Evolutionary conservation across 1,140 invertebrate species (phyloP), one percentile per base, ranked within the genome.

Genomic region (Charaxes varanes): DNA sequence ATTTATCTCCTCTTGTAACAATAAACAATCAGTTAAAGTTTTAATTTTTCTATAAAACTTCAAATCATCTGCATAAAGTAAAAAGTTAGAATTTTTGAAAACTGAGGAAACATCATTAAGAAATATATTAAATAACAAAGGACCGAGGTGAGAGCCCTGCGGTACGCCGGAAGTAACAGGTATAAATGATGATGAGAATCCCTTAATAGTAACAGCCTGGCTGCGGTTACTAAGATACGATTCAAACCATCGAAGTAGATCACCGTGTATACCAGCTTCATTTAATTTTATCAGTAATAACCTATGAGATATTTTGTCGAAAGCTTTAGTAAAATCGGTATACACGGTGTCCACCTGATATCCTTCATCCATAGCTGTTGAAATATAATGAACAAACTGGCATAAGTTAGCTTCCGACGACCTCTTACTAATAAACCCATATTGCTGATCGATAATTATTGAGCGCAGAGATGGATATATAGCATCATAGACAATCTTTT

Each of bases 121-220:
- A n/a, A n/a, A n/a, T n/a, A n/a, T n/a, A n/a, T n/a, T n/a, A n/a
- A n/a, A n/a, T n/a, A n/a, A n/a, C n/a, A n/a, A n/a, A n/a, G n/a
- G n/a, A n/a, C n/a, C n/a, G n/a, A n/a, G n/a, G n/a, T n/a, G n/a
- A n/a, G n/a, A n/a, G n/a, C n/a, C n/a, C n/a, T n/a, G n/a, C n/a
- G n/a, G n/a, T n/a, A n/a, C n/a, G n/a, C n/a, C n/a, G n/a, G n/a
- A n/a, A n/a, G n/a, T n/a, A n/a, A n/a, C n/a, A n/a, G n/a, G n/a
- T n/a, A n/a, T n/a, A n/a, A n/a, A n/a, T n/a, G n/a, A n/a, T n/a
- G n/a, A n/a, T n/a, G n/a, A n/a, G n/a, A n/a, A n/a, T n/a, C n/a
- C n/a, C n/a, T n/a, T n/a, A n/a, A n/a, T n/a, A n/a, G n/a, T n/a
- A 6, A 49, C 46, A 5, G 46, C 46, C 34, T 41, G 46, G 31